A percentile compares a stretch with the other conserved stretches of the same genome.
These are phyloP conservation scores for Cottus gobio DNA, from an alignment of 2,113 vertebrate species.

Conservation along the genomic window DNA sequence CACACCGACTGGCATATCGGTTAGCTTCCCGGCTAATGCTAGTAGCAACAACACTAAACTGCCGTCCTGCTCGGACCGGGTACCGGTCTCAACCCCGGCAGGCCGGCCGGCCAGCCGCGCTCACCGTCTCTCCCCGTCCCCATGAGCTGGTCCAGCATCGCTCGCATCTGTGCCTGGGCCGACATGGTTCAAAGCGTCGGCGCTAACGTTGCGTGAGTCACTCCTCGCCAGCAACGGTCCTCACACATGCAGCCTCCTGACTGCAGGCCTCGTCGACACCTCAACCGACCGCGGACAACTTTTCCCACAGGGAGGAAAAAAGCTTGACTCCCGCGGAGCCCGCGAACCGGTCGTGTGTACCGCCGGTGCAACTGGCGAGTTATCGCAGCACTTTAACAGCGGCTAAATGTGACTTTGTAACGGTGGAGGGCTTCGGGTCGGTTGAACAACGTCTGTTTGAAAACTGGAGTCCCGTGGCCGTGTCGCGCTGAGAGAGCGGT, in stretches of 20 bases:
- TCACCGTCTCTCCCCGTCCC: constrained; percentile 97
- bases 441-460: constrained; percentile 61
- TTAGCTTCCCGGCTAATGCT: constrained; percentile 58
- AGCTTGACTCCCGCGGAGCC: background rate
- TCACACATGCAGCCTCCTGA: constrained; percentile 68
- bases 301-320: constrained; percentile 42
- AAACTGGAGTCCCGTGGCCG: constrained; percentile 50
- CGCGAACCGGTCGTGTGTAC: background rate
- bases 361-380: background rate
- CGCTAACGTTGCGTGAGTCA: constrained; percentile 30
- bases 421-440: constrained; percentile 36
- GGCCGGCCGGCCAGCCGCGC: constrained; percentile 14
- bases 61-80: background rate
- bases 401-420: constrained; percentile 51
- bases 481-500: constrained; percentile 35
- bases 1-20: constrained; percentile 8
- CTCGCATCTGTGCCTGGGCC: constrained; percentile 98
- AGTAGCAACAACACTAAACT: constrained; percentile 30
- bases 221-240: constrained; percentile 56
- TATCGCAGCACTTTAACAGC: constrained; percentile 17
- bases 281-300: constrained; percentile 50
- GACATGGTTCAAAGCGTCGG: constrained; percentile 85
- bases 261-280: constrained; percentile 63
- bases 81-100: too few relatives aligned
- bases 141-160: constrained; percentile 99